These are phyloP conservation scores for Lutjanus argentimaculatus DNA, from an alignment of 2,797 vertebrate genomes.

Conservation along the genomic window DNA sequence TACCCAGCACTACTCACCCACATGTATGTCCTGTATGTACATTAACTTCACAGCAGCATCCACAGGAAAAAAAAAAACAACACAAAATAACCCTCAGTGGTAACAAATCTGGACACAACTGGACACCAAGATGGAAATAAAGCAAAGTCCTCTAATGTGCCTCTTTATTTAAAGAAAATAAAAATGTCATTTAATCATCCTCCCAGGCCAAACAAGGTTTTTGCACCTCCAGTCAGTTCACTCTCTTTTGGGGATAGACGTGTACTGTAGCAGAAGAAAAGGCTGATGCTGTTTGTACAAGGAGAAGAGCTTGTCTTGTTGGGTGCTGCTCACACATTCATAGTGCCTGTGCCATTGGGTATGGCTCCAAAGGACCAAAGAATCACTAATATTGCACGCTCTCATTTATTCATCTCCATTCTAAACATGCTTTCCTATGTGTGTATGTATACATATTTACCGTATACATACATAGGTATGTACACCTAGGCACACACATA, in stretches of 20 bases:
- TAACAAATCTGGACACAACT: conserved; percentile 68
- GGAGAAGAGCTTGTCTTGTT: conserved; percentile 85
- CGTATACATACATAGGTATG: conserved; percentile 89
- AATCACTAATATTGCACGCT: conserved; percentile 89
- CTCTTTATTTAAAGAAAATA: conserved; percentile 94
- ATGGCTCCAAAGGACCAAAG: conserved; percentile 89
- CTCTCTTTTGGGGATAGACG: conserved; percentile 81
- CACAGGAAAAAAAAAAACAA: neutral
- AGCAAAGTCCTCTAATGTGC: conserved; percentile 90
- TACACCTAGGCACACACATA: conserved; percentile 89
- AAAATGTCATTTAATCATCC: conserved; percentile 90
- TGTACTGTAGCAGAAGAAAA: conserved; percentile 85
- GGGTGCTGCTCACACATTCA: conserved; percentile 89
- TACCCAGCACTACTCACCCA: neutral
- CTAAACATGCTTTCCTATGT: conserved; percentile 90
- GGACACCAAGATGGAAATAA: conserved; percentile 84
- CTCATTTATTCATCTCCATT: conserved; percentile 88
- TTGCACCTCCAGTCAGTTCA: conserved; percentile 84
- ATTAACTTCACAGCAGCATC: neutral
- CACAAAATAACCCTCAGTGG: neutral
- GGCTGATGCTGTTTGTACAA: conserved; percentile 87
- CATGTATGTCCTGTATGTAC: neutral
- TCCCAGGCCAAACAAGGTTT: conserved; percentile 88
- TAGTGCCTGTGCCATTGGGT: conserved; percentile 89
- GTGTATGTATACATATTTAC: conserved; percentile 89